A percentile compares a stretch with the other conserved stretches of the same genome.
phyloP scores from a whole-genome alignment of 2,888 invertebrate genomes.

The Leptinotarsa peninsularis region DNA sequence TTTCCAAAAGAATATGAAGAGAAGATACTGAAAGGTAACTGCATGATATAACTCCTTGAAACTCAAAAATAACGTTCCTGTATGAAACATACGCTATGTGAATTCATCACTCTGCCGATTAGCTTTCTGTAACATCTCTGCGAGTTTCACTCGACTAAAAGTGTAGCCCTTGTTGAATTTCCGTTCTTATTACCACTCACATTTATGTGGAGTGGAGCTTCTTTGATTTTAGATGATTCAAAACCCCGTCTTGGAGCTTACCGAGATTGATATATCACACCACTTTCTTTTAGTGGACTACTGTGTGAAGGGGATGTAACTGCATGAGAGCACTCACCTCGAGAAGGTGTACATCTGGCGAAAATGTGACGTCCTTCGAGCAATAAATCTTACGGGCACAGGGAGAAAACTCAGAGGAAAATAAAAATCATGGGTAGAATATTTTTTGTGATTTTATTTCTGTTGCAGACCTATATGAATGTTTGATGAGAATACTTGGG shows the following conservation, averaged over 20 bases:
- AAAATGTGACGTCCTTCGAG: constrained; percentile 2
- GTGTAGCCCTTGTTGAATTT: background rate
- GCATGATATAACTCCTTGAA: no score
- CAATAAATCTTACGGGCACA: background rate
- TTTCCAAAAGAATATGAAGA: no score
- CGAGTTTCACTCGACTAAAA: background rate
- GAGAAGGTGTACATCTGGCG: constrained; percentile 5
- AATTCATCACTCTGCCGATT: no score
- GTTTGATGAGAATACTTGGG: background rate
- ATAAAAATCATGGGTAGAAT: constrained; percentile 3
- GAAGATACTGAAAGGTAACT: no score
- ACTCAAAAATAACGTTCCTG: no score
- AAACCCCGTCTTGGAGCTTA: constrained; percentile 1
- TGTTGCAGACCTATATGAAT: background rate
- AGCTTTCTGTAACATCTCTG: background rate
- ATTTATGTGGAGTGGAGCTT: background rate
- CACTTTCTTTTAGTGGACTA: constrained; percentile 3
- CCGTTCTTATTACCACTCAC: background rate
- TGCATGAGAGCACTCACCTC: constrained; percentile 5
- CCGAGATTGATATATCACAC: constrained; percentile 4
- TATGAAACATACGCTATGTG: no score
- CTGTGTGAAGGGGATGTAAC: constrained; percentile 15
- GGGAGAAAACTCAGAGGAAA: background rate
- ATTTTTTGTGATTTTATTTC: background rate
- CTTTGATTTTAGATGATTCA: constrained; percentile 1